Percentiles rank a stretch among this genome's conserved stretches.
These are phyloP conservation scores for Drosophila parthenogenetica DNA, from an alignment of 2,888 invertebrate species.

Conservation along the genomic window DNA sequence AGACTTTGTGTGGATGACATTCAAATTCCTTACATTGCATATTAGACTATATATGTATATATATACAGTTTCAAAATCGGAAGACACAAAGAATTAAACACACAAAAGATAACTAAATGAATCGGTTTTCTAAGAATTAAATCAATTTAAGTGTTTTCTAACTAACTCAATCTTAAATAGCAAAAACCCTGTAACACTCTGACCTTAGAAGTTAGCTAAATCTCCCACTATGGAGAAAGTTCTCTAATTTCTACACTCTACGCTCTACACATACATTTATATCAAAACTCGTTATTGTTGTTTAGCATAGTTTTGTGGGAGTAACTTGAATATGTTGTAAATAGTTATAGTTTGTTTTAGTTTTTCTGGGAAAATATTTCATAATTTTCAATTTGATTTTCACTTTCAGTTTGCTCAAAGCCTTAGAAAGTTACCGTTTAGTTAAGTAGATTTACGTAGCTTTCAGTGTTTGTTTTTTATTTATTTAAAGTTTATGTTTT, in stretches of 20 bases:
- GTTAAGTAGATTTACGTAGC: constrained; percentile 35
- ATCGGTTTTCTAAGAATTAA: constrained; percentile 3
- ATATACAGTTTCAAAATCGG: constrained; percentile 44
- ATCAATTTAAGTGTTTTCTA: constrained; percentile 2
- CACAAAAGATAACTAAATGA: constrained; percentile 3
- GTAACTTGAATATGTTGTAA: constrained; percentile 48
- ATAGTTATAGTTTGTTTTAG: constrained; percentile 45
- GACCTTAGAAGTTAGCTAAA: constrained; percentile 1
- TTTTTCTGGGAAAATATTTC: constrained; percentile 42
- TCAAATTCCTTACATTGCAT: constrained; percentile 77
- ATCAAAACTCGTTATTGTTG: constrained; percentile 43
- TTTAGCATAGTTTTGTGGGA: constrained; percentile 18
- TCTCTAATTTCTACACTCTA: constrained; percentile 23
- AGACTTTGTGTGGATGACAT: constrained; percentile 50
- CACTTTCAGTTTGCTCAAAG: constrained; percentile 32
- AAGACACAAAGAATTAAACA: constrained; percentile 62
- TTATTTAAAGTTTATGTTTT: constrained; percentile 37
- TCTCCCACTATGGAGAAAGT: constrained; percentile 6
- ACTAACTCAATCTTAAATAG: constrained; percentile 36
- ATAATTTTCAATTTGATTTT: constrained; percentile 18
- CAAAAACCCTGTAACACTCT: constrained; percentile 30
- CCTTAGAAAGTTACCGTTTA: constrained; percentile 50
- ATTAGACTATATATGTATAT: constrained; percentile 23
- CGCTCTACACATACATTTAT: constrained; percentile 42
- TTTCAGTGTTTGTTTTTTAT: constrained; percentile 13